Percentiles rank a stretch among this genome's conserved stretches.
phyloP scores from a whole-genome alignment of 2,888 invertebrate species.

The Apoda limacodes region DNA sequence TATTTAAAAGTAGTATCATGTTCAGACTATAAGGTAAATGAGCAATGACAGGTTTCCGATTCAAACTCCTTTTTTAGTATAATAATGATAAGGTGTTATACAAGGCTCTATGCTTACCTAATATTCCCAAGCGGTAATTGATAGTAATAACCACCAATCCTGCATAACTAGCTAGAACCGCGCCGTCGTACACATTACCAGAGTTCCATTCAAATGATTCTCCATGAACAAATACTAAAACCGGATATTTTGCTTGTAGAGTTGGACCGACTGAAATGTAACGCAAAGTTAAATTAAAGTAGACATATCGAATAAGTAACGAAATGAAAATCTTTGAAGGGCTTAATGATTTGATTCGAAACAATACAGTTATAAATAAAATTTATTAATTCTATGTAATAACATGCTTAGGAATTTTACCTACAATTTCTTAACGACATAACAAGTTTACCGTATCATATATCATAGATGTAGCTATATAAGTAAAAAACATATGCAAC shows the following conservation, averaged over 20 bases:
- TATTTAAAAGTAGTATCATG: neutral
- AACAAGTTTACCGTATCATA: too few species aligned
- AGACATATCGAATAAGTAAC: too few species aligned
- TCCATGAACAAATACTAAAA: conserved; percentile 93
- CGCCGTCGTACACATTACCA: conserved; percentile 97
- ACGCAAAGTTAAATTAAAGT: too few species aligned
- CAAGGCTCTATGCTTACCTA: conserved; percentile 68
- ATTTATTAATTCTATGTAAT: too few species aligned
- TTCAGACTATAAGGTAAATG: neutral
- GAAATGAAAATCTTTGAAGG: too few species aligned
- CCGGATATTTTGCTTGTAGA: conserved; percentile 75
- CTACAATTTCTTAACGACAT: too few species aligned
- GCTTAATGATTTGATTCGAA: too few species aligned
- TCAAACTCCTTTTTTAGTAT: neutral
- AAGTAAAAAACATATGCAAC: too few species aligned
- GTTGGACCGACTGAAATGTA: conserved; percentile 73
- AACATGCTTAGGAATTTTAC: too few species aligned
- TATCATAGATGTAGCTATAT: too few species aligned
- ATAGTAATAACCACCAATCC: conserved; percentile 95
- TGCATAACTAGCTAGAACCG: conserved; percentile 92
- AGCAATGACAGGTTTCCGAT: neutral
- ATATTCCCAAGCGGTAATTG: conserved; percentile 94
- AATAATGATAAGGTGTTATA: neutral
- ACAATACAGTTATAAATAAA: too few species aligned
- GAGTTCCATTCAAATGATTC: conserved; percentile 97